Base-by-base conservation (phyloP, 2,888 invertebrate species). In the Callimorpha dominula region DNA sequence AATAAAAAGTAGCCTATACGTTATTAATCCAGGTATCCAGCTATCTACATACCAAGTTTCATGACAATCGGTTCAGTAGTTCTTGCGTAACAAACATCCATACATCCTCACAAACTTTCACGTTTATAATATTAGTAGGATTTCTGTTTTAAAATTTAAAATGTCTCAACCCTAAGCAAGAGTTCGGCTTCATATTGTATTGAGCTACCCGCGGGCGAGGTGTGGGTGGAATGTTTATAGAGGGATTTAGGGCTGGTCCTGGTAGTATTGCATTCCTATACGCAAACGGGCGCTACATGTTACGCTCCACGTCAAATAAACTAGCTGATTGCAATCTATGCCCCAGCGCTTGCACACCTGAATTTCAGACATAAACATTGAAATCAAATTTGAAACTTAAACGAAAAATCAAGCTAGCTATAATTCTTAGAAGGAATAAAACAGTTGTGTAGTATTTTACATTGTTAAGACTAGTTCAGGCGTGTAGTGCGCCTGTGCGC, bases 221-320 rank as follows among this genome's bases (percentile, higher is more conserved):
- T 88, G 90, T 88, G 90, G 92, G 92, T 88, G 89, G 91, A 90
- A 91, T 94, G 93, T 94, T 94, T 94, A 91, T 92, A 87, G 85
- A 87, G 86, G 90, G 92, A 91, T 93, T 92, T 89, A 89, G 91
- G 91, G 91, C 86, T 88, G 74, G 83, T 67, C 75, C 81, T 74
- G 81, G 84, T 87, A 78, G 87, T 92, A 94, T 94, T 94, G 91
- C 95, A 94, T 94, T 94, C 94, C 93, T 90, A 86, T 89, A 89
- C 85, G 79, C 85, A 81, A 75, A 75, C 74, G 70, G 74, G 74
- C 71, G 74, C 72, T 70, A 50, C 78, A 76, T 74, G 76, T 78
- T 80, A 81, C 71, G 69, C 72, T 74, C 63, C 60, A 57, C 74
- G 77, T 81, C 81, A 80, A 81, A 85, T 85, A 85, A 81, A 85